Evolutionary conservation across 2,888 invertebrate species (phyloP), one percentile per base, ranked within the genome.

Genomic region (Latrodectus hesperus): DNA sequence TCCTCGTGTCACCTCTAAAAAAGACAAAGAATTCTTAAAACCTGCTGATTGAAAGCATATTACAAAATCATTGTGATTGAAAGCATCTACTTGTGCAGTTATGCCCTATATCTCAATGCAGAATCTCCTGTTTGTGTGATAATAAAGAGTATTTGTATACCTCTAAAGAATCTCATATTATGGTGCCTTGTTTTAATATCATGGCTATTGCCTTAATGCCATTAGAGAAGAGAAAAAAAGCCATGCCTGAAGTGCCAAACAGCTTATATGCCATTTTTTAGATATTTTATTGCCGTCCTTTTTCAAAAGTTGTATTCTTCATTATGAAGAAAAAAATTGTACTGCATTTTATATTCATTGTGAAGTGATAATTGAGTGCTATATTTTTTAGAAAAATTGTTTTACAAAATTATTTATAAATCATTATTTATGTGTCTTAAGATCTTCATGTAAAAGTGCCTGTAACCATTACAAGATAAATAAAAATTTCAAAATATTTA

Each of bases 1-100:
- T 71, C 88, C 88, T 49, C 84, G 88, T 64, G 88, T 89, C 74
- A 89, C 84, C 38, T 73, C 67, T 72, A 85, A 71, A 55, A 89
- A 85, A 65, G 78, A 80, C 26, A 26, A 52, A 67, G 77, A 78
- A 67, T 53, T 16, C 52, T 16, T 6, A 51, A 73, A 81, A 38
- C 52, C 65, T 53, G 67, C 72, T 53, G 81, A 81, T 52, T 73
- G 53, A 52, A 67, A 67, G 26, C 26, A 60, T 60, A 5, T 11
- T 10, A 16, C n/a, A 16, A 16, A 5, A 0, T 60, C 12, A 60
- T 10, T 60, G 6, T 60, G 60, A 11, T 16, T 12, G 60, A 38
- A 38, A 38, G 4, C 38, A 38, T 38, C 38, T 38, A 38, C 38
- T 38, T 38, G 4, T 38, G 38, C 38, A 38, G 38, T 38, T 38